phyloP scores from a whole-genome alignment of 2,113 vertebrate genomes.

The Bos javanicus region DNA sequence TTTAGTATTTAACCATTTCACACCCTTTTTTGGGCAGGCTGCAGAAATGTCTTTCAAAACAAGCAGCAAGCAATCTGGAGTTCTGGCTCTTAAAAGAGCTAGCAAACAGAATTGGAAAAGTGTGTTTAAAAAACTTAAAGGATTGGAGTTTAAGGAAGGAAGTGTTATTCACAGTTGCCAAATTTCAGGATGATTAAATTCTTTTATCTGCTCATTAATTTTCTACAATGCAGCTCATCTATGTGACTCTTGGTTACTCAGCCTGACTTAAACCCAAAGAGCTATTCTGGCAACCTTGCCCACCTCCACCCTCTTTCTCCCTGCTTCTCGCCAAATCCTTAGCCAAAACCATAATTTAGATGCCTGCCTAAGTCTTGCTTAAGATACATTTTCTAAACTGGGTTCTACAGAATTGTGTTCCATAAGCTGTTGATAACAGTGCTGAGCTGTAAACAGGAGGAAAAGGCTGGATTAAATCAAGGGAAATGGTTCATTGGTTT shows the following conservation, averaged over 20 bases:
- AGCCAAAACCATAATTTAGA: not conserved
- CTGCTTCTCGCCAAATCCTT: not conserved
- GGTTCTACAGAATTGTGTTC: not conserved
- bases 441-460: not conserved
- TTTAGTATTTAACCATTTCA: not conserved
- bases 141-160: constrained; percentile 7
- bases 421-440: not conserved
- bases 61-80: not conserved
- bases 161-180: not conserved
- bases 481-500: not conserved
- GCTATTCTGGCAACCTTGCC: not conserved
- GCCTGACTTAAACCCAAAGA: not conserved
- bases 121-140: not conserved
- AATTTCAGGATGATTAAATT: constrained; percentile 11
- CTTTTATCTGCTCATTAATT: not conserved
- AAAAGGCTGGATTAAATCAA: not conserved
- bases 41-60: not conserved
- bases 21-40: not conserved
- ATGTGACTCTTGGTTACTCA: not conserved
- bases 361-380: not conserved
- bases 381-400: not conserved
- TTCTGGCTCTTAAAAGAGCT: not conserved
- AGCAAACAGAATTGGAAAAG: not conserved
- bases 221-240: not conserved
- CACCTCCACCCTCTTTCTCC: not conserved